Evolutionary conservation across 2,797 vertebrate species (phyloP).

Genomic region (Lagocephalus sceleratus): DNA sequence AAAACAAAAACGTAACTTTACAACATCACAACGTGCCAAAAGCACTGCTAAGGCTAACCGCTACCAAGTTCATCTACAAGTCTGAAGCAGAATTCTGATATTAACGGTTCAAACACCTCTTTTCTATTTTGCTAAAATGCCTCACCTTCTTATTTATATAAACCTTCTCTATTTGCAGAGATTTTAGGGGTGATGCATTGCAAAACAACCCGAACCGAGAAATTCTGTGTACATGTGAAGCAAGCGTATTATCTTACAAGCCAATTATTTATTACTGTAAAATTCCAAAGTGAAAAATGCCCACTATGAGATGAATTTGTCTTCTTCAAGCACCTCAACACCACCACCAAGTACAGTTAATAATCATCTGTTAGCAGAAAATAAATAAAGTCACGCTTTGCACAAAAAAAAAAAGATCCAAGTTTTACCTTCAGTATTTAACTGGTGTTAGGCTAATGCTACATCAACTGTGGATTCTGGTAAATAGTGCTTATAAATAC

Average conservation of each 20-base stretch:
- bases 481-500: too few relatives aligned
- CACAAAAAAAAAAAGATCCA: too few relatives aligned
- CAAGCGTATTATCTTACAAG: too few relatives aligned
- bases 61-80: background rate
- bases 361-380: too few relatives aligned
- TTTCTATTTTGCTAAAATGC: background rate
- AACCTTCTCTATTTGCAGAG: conserved; percentile 1
- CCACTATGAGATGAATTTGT: conserved; percentile 2
- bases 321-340: conserved; percentile 2
- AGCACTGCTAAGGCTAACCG: conserved; percentile 18
- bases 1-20: conserved; percentile 54
- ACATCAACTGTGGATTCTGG: too few relatives aligned
- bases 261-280: background rate
- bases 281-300: conserved; percentile 4
- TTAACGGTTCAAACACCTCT: too few relatives aligned
- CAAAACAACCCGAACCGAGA: too few relatives aligned
- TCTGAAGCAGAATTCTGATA: conserved; percentile 25
- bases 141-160: background rate
- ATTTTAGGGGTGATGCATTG: too few relatives aligned
- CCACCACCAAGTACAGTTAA: conserved; percentile 8
- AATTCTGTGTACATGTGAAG: too few relatives aligned
- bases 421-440: too few relatives aligned
- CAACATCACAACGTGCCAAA: conserved; percentile 36
- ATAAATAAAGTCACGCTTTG: too few relatives aligned
- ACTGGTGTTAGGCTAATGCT: too few relatives aligned